Evolutionary conservation across 2,113 vertebrate genomes (phyloP).

Genomic region (Noctilio leporinus): DNA sequence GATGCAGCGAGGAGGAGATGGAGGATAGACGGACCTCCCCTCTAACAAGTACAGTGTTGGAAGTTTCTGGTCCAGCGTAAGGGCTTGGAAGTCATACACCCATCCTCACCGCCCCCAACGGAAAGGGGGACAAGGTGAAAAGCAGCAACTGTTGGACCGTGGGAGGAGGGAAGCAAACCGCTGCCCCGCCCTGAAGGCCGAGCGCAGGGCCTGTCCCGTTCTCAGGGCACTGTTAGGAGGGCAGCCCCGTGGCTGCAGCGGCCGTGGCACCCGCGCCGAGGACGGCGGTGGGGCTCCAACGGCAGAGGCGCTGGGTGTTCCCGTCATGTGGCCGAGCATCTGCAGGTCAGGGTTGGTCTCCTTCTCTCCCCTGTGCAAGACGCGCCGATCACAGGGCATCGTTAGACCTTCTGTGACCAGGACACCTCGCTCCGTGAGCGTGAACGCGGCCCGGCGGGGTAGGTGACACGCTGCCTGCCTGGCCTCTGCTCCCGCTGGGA

Average conservation of each 20-base stretch:
- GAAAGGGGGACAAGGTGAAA: neutral
- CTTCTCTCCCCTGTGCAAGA: neutral
- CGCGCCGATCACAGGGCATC: too few species aligned
- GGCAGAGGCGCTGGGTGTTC: too few species aligned
- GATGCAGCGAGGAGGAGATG: neutral
- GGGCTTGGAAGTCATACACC: neutral
- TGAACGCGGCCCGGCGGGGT: too few species aligned
- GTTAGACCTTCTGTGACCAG: neutral
- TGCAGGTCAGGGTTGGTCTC: neutral
- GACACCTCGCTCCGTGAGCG: neutral
- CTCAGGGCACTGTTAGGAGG: too few species aligned
- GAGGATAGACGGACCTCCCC: neutral
- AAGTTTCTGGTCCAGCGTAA: neutral
- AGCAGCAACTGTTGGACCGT: neutral
- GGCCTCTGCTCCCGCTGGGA: neutral
- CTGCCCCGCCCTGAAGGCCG: too few species aligned
- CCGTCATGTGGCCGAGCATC: too few species aligned
- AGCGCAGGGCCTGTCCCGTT: too few species aligned
- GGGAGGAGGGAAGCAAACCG: neutral
- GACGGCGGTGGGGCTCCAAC: too few species aligned
- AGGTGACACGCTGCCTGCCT: too few species aligned
- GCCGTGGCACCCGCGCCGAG: too few species aligned
- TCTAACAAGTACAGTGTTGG: neutral
- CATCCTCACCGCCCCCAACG: neutral
- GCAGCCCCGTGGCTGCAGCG: too few species aligned